Percentiles rank a stretch among this genome's conserved stretches.
Evolutionary conservation across 2,888 invertebrate species (phyloP).

Genomic region (Conomelus anceps): DNA sequence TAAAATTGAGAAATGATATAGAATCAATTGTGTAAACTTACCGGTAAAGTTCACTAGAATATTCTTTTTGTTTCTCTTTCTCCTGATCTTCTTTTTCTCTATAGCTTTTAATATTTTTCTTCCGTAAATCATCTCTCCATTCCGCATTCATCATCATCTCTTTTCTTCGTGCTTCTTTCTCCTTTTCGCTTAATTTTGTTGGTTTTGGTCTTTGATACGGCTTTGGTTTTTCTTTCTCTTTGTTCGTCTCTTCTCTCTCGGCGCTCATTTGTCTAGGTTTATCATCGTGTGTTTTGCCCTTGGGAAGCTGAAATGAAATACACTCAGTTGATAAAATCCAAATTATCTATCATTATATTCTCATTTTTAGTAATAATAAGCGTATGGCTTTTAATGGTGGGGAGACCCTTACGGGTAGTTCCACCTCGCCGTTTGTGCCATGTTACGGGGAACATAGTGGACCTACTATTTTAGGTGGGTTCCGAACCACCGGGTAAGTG

Average conservation of each 20-base stretch:
- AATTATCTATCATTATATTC: not conserved
- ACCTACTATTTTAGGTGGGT: too few relatives aligned
- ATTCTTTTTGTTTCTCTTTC: conserved; percentile 11
- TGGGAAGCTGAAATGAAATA: not conserved
- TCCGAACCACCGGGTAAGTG: too few relatives aligned
- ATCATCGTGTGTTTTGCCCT: not conserved
- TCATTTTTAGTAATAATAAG: not conserved
- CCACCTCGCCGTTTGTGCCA: too few relatives aligned
- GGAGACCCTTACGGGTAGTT: too few relatives aligned
- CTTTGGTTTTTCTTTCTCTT: not conserved
- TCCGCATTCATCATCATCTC: conserved; percentile 25
- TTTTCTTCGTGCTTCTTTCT: conserved; percentile 15
- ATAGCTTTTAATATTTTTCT: conserved; percentile 15
- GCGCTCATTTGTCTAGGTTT: not conserved
- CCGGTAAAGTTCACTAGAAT: conserved; percentile 17
- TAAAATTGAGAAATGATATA: not conserved
- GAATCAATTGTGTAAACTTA: not conserved
- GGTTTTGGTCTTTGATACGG: not conserved
- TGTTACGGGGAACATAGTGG: too few relatives aligned
- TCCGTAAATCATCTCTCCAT: conserved; percentile 20
- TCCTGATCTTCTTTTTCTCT: conserved; percentile 13
- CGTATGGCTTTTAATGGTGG: not conserved
- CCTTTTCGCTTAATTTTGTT: conserved; percentile 11
- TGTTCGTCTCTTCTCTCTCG: not conserved
- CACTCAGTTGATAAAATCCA: not conserved